Percentiles rank a stretch among this genome's conserved stretches.
Conservation (phyloP, 2,113 vertebrate genomes). For the Oreochromis aureus region DNA sequence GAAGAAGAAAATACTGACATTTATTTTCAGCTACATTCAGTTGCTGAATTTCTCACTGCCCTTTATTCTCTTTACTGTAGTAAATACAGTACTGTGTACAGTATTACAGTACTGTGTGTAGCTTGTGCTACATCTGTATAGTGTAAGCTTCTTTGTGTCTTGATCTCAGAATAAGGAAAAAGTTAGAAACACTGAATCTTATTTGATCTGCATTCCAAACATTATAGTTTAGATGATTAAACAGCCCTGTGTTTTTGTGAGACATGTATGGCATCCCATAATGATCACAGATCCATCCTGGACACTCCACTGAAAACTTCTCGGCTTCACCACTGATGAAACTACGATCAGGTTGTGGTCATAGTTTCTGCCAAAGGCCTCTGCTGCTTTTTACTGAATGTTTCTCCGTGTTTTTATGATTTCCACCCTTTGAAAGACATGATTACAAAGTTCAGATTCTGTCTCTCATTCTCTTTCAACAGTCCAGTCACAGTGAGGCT, state of each 20-base stretch:
- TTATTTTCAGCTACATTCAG: rapidly evolving
- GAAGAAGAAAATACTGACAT: neutral
- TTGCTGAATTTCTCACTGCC: neutral
- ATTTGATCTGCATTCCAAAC: neutral
- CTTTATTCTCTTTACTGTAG: neutral
- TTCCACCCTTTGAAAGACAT: neutral
- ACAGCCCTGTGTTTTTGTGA: neutral
- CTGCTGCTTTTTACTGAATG: neutral
- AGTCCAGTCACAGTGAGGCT: neutral
- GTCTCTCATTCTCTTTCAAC: neutral
- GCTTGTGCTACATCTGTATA: neutral
- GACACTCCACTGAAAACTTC: neutral
- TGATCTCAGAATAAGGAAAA: neutral
- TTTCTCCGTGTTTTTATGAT: neutral
- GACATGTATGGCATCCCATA: neutral
- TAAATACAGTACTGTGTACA: neutral
- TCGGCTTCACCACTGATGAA: neutral
- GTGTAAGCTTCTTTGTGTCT: neutral
- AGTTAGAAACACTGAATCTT: neutral
- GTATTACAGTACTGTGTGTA: neutral
- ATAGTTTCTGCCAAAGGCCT: rapidly evolving
- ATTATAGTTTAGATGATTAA: neutral
- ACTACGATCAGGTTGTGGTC: neutral
- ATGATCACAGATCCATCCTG: neutral
- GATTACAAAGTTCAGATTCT: neutral